Conservation (phyloP, 1,140 invertebrate genomes). For the Vanessa tameamea region DNA sequence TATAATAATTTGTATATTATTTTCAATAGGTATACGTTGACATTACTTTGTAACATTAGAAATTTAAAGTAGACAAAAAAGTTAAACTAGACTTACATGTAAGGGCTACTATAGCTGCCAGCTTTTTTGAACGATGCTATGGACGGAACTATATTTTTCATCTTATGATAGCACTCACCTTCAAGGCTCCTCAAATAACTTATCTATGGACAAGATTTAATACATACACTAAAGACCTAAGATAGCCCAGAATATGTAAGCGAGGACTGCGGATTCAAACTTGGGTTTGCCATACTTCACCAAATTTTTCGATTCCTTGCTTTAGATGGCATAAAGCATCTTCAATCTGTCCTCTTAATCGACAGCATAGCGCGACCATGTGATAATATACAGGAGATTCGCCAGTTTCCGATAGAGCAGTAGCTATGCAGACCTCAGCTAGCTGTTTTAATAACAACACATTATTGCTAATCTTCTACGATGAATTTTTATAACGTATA, state of each 20-base stretch:
- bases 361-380: constrained; percentile 58
- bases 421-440: constrained; percentile 64
- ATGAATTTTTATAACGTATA: no score
- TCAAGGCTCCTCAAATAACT: constrained; percentile 59
- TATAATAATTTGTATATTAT: no score
- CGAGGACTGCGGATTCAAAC: no score
- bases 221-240: not conserved
- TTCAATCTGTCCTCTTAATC: constrained; percentile 51
- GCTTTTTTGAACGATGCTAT: constrained; percentile 53
- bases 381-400: constrained; percentile 59
- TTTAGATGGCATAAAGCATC: constrained; percentile 57
- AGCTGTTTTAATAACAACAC: constrained; percentile 41
- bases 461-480: no score
- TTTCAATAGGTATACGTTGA: no score
- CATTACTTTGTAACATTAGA: not conserved
- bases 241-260: no score
- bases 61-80: not conserved
- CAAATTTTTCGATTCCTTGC: constrained; percentile 54
- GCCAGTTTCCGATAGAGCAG: constrained; percentile 45
- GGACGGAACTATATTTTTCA: constrained; percentile 43
- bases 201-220: constrained; percentile 41
- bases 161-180: constrained; percentile 60
- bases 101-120: constrained; percentile 44
- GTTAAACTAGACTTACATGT: constrained; percentile 43
- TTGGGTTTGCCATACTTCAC: constrained; percentile 48